Conservation (phyloP, 2,888 invertebrate species). For the Meteorus colon region DNA sequence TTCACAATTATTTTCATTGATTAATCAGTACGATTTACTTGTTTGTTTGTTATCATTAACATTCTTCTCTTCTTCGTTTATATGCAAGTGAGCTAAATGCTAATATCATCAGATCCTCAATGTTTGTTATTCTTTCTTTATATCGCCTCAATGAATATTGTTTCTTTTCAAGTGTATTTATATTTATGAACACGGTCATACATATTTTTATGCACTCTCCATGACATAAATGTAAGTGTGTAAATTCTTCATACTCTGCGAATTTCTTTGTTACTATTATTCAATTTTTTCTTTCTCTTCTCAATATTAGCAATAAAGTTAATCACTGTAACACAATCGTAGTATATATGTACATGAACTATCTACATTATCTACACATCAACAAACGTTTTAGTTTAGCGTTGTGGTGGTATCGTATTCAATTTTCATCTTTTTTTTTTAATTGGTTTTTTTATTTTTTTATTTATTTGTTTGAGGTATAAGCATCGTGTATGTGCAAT, state of each 20-base stretch:
- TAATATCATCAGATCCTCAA: constrained; percentile 31
- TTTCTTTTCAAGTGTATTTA: neutral
- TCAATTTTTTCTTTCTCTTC: constrained; percentile 15
- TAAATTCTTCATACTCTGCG: neutral
- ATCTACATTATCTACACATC: constrained; percentile 74
- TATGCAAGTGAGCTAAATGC: neutral
- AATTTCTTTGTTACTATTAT: neutral
- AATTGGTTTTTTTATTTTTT: constrained; percentile 30
- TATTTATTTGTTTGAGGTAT: constrained; percentile 36
- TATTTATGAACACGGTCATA: neutral
- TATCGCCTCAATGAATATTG: neutral
- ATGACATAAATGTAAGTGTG: neutral
- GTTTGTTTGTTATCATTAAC: neutral
- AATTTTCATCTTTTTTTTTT: constrained; percentile 49
- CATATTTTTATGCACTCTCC: neutral
- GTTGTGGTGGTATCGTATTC: constrained; percentile 53
- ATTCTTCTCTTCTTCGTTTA: neutral
- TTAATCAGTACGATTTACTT: constrained; percentile 28
- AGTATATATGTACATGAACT: constrained; percentile 64
- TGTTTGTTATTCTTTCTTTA: neutral
- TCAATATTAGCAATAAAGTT: constrained; percentile 47
- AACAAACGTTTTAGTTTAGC: constrained; percentile 66
- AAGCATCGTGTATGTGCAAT: constrained; percentile 37
- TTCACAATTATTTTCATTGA: constrained; percentile 25
- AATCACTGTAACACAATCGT: constrained; percentile 47